These are phyloP conservation scores for Meda fulgida DNA, from an alignment of 2,797 vertebrate species.

Conservation along the genomic window DNA sequence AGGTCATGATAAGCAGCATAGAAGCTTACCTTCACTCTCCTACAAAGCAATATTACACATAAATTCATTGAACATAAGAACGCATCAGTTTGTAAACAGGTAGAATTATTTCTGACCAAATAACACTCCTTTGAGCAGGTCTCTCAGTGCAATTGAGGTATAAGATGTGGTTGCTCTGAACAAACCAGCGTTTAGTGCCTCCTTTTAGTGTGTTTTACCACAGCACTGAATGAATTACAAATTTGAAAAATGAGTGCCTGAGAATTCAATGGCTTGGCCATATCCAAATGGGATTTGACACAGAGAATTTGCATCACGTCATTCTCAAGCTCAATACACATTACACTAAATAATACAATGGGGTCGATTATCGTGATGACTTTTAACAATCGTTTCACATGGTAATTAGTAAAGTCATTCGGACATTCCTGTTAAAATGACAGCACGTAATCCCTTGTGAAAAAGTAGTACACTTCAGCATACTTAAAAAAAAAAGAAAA, in stretches of 20 bases:
- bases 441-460: not conserved
- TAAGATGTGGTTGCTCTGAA: conserved; percentile 30
- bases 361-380: not conserved
- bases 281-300: conserved; percentile 27
- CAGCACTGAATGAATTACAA: conserved; percentile 39
- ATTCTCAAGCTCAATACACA: conserved; percentile 11
- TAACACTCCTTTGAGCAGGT: conserved; percentile 33
- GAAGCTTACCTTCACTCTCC: not conserved
- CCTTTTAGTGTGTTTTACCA: conserved; percentile 37
- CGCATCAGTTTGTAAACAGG: conserved; percentile 29
- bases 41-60: conserved; percentile 28
- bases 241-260: conserved; percentile 53
- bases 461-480: conserved; percentile 15
- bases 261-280: conserved; percentile 59
- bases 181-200: conserved; percentile 27
- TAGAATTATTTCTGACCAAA: conserved; percentile 30
- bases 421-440: conserved; percentile 17
- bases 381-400: not conserved
- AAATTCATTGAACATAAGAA: conserved; percentile 38
- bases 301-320: not conserved
- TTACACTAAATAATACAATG: conserved; percentile 10
- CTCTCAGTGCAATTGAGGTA: conserved; percentile 56
- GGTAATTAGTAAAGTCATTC: not conserved
- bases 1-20: conserved; percentile 28
- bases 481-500: not conserved